Conservation (phyloP, 2,888 invertebrate genomes). For the Apoda limacodes region DNA sequence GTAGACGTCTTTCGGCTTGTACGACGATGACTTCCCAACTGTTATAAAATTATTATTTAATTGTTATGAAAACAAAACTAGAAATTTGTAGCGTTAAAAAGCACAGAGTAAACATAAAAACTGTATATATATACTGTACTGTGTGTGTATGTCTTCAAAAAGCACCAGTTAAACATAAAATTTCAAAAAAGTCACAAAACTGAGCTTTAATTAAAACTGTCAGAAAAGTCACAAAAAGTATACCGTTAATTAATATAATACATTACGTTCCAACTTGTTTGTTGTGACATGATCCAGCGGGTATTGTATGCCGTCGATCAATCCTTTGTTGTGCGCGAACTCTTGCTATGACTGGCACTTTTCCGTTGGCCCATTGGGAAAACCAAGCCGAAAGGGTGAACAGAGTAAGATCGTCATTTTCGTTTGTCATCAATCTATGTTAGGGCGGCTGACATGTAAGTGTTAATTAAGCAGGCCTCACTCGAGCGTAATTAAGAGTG, state of each 20-base stretch:
- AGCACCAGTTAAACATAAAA: too few species aligned
- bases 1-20: too few species aligned
- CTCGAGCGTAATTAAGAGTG: slow-evolving; percentile 68
- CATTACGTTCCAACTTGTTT: slow-evolving; percentile 55
- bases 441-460: slow-evolving; percentile 65
- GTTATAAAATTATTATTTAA: too few species aligned
- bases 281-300: slow-evolving; percentile 46
- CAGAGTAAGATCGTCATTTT: slow-evolving; percentile 61
- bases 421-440: slow-evolving; percentile 70
- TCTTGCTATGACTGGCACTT: slow-evolving; percentile 58
- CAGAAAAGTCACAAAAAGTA: too few species aligned
- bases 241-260: slow-evolving; percentile 58
- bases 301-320: slow-evolving; percentile 40
- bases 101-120: too few species aligned
- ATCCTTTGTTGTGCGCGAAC: slow-evolving; percentile 49
- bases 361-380: slow-evolving; percentile 35
- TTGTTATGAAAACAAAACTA: too few species aligned
- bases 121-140: too few species aligned
- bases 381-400: slow-evolving; percentile 47
- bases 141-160: too few species aligned
- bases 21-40: too few species aligned
- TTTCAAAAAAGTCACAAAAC: too few species aligned
- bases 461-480: slow-evolving; percentile 69
- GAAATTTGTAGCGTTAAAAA: too few species aligned
- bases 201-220: too few species aligned